These are phyloP conservation scores for Whitmania pigra DNA, from an alignment of 1,140 invertebrate genomes.

Conservation along the genomic window DNA sequence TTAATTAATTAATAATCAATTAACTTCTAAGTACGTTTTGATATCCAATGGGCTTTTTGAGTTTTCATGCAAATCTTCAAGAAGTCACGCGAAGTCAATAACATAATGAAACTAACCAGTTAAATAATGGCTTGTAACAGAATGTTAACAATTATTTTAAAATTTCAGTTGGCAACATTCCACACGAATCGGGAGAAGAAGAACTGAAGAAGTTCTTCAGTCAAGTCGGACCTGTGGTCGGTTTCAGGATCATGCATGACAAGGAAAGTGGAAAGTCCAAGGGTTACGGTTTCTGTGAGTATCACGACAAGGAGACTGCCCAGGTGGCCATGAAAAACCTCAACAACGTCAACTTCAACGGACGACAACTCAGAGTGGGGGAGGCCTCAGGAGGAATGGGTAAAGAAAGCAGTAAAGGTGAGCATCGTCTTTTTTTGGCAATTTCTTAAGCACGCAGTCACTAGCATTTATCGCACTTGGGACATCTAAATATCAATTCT, in stretches of 20 bases:
- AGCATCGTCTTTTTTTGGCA: background rate
- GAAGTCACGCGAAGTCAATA: no score
- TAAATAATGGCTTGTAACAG: no score
- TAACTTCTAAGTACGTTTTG: no score
- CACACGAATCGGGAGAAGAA: slow-evolving; percentile 97
- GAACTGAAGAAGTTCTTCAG: slow-evolving; percentile 95
- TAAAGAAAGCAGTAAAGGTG: slow-evolving; percentile 64
- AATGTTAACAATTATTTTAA: no score
- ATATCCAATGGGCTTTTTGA: no score
- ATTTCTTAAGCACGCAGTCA: background rate
- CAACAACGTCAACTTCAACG: slow-evolving; percentile 93
- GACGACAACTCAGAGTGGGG: slow-evolving; percentile 82
- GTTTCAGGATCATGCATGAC: slow-evolving; percentile 92
- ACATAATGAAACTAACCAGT: no score
- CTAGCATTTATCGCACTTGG: no score
- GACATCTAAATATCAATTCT: no score
- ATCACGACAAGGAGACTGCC: slow-evolving; percentile 93
- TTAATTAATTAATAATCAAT: no score
- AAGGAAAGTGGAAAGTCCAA: slow-evolving; percentile 96
- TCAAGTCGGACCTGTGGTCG: slow-evolving; percentile 89
- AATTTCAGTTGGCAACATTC: slow-evolving; percentile 88
- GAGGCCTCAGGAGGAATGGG: slow-evolving; percentile 94
- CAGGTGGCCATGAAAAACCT: slow-evolving; percentile 94
- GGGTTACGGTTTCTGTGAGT: slow-evolving; percentile 99
- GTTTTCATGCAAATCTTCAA: no score